phyloP scores from a whole-genome alignment of 2,113 vertebrate species.

The Acrocephalus arundinaceus region DNA sequence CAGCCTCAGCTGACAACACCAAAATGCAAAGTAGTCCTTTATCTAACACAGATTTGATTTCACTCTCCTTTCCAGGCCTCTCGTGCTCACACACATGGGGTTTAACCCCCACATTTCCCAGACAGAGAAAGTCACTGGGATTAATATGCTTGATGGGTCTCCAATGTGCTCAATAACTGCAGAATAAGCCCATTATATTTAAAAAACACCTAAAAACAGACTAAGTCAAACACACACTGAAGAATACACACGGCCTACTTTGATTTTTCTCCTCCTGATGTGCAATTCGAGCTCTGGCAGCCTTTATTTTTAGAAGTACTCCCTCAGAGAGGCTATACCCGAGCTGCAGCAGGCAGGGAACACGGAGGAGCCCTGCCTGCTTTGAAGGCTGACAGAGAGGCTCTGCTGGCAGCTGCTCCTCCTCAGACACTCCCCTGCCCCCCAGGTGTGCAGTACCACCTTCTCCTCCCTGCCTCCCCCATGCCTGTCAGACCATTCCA shows the following conservation, averaged over 20 bases:
- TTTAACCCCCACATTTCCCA: not conserved
- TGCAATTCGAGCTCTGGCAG: not conserved
- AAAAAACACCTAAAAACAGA: not conserved
- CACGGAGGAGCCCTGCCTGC: fast-evolving
- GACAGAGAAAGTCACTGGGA: not conserved
- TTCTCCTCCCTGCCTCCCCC: not conserved
- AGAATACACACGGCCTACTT: not conserved
- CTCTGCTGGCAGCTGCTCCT: not conserved
- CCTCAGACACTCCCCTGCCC: not conserved
- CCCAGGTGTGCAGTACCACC: not conserved
- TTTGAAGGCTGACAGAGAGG: not conserved
- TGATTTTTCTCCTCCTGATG: not conserved
- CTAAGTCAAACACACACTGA: not conserved
- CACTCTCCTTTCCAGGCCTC: not conserved
- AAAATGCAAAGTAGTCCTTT: not conserved
- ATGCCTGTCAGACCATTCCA: not conserved
- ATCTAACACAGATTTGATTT: not conserved
- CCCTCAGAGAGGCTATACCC: not conserved
- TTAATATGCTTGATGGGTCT: not conserved
- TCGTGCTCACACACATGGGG: fast-evolving
- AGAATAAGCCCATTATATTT: not conserved
- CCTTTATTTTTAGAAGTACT: not conserved
- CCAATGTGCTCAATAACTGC: not conserved
- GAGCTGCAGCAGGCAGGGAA: not conserved
- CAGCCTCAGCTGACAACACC: not conserved